A percentile compares a stretch with the other conserved stretches of the same genome.
phyloP scores from a whole-genome alignment of 2,888 invertebrate species.

The Iphiclides podalirius region DNA sequence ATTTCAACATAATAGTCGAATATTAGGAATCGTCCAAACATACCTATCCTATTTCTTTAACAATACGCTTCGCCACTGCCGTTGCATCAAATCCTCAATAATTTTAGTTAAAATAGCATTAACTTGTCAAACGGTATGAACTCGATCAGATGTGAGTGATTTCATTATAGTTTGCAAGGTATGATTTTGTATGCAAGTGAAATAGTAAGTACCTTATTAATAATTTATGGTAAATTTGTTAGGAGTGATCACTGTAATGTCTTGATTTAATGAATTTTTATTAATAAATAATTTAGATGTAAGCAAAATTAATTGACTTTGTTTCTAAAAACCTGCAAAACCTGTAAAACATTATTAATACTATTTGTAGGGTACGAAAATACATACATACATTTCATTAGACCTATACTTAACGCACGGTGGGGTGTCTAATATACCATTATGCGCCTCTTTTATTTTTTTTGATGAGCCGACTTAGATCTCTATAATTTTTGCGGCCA shows the following conservation, averaged over 20 bases:
- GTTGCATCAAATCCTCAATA: neutral
- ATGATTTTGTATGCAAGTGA: neutral
- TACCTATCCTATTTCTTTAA: too few species aligned
- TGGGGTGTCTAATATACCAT: too few species aligned
- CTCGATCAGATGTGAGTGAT: neutral
- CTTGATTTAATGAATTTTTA: slow-evolving; percentile 9
- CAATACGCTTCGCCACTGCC: neutral
- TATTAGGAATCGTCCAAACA: neutral
- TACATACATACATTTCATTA: too few species aligned
- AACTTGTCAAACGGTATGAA: neutral
- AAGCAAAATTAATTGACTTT: slow-evolving; percentile 10
- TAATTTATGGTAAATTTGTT: slow-evolving; percentile 14
- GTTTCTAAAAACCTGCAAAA: slow-evolving; percentile 13
- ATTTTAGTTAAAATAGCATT: neutral
- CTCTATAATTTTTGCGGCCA: too few species aligned
- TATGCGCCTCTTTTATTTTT: too few species aligned
- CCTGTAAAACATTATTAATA: too few species aligned
- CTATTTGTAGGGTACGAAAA: too few species aligned
- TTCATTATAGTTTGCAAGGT: slow-evolving; percentile 7
- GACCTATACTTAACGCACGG: too few species aligned
- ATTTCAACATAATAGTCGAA: neutral
- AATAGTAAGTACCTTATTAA: slow-evolving; percentile 4
- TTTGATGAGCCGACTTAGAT: too few species aligned
- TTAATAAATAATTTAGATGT: slow-evolving; percentile 23
- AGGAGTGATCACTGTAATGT: slow-evolving; percentile 19